Evolutionary conservation across 2,888 invertebrate species (phyloP), one percentile per base, ranked within the genome.

Genomic region (Drosophila neonasuta): DNA sequence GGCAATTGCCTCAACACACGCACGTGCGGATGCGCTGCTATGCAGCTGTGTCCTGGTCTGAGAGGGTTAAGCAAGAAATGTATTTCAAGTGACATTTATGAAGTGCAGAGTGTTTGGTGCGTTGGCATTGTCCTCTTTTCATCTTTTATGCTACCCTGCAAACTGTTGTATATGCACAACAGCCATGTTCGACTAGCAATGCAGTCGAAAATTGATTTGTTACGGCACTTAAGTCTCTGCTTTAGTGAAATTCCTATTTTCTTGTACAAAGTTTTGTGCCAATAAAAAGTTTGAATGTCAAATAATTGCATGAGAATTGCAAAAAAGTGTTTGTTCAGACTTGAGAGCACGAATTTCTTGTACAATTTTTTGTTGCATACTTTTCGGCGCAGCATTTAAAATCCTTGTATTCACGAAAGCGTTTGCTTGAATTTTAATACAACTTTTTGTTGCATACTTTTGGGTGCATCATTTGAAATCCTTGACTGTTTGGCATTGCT

Each of bases 71-170:
- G 41, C 45, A 36, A 68, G 56, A 80, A 82, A 76, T 72, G 70
- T 78, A 78, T 85, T 77, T 81, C 72, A 79, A 87, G 88, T 87
- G 83, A 78, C 76, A 65, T 83, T 88, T 74, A 87, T 86, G 81
- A 88, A 87, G 87, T 88, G 78, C 71, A 67, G 66, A 66, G 52
- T 58, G 61, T 72, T 56, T 51, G 50, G 59, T 59, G 61, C 59
- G 50, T 58, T 60, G 76, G 55, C 72, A 52, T 76, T 68, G 50
- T 74, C 32, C 68, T 57, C 67, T 45, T 61, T 74, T 57, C 57
- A 56, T 52, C 46, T 17, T 51, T 52, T 39, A 2, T 4, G 15
- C 46, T 73, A 76, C 76, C 73, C 76, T 71, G 41, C 39, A 32
- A 8, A 6, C 5, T 24, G n/a, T 30, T 17, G 4, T 11, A 1